Percentiles rank a stretch among this genome's conserved stretches.
These are phyloP conservation scores for Eupristina koningsbergeri DNA, from an alignment of 1,140 invertebrate genomes.

Conservation along the genomic window DNA sequence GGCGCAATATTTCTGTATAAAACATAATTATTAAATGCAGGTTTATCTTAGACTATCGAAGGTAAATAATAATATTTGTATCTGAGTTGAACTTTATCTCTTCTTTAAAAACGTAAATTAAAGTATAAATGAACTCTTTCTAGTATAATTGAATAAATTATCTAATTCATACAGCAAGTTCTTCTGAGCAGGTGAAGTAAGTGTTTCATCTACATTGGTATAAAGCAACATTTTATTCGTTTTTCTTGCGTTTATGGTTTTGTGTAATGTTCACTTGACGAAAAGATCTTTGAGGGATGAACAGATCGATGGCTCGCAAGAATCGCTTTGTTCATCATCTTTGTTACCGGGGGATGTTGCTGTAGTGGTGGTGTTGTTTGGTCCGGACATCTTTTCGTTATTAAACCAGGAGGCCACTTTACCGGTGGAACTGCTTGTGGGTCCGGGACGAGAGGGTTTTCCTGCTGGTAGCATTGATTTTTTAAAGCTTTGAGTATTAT, in stretches of 20 bases:
- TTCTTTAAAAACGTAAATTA: neutral
- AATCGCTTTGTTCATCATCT: conserved; percentile 78
- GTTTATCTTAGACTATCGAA: neutral
- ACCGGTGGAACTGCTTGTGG: conserved; percentile 46
- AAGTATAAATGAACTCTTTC: neutral
- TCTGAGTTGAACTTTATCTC: neutral
- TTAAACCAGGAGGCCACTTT: conserved; percentile 74
- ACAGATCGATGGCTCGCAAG: conserved; percentile 83
- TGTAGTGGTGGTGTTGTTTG: neutral
- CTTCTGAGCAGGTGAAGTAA: neutral
- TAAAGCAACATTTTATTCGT: neutral
- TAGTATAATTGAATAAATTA: neutral
- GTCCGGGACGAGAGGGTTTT: conserved; percentile 57
- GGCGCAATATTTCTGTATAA: conserved; percentile 29
- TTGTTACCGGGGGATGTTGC: conserved; percentile 56
- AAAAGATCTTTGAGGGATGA: conserved; percentile 88
- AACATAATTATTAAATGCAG: conserved; percentile 16
- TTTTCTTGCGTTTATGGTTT: neutral
- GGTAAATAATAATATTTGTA: conserved; percentile 4
- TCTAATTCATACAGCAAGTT: neutral
- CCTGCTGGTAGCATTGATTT: conserved; percentile 65
- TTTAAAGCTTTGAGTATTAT: neutral
- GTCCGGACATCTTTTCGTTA: conserved; percentile 56
- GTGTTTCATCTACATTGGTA: neutral
- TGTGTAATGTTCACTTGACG: conserved; percentile 77